Conservation (phyloP, 2,113 vertebrate species). For the Columba livia region DNA sequence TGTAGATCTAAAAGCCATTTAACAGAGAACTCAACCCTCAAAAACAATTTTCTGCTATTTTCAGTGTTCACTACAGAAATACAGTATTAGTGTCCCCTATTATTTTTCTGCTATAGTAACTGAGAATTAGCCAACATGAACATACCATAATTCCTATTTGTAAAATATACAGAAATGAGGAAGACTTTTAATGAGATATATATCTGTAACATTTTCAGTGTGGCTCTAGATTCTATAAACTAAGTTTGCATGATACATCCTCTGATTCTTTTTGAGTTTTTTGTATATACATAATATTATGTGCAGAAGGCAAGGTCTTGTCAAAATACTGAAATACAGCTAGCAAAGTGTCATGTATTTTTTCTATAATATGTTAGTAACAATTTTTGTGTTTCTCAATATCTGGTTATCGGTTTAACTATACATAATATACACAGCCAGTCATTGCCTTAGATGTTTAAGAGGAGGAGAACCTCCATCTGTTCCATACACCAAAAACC, state of each 20-base stretch:
- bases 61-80: not conserved
- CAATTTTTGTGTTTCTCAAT: not conserved
- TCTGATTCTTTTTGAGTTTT: not conserved
- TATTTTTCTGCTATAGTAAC: not conserved
- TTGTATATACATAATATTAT: not conserved
- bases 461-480: not conserved
- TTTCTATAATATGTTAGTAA: not conserved
- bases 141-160: not conserved
- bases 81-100: not conserved
- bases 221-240: not conserved
- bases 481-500: not conserved
- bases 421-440: not conserved
- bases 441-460: not conserved
- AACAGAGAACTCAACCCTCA: not conserved
- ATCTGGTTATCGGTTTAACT: not conserved
- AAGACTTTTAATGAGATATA: not conserved
- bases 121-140: not conserved
- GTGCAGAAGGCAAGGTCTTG: not conserved
- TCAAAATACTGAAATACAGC: not conserved
- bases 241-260: not conserved
- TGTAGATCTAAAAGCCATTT: not conserved
- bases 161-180: not conserved
- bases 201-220: not conserved
- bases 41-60: not conserved
- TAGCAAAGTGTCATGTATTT: not conserved